phyloP scores from a whole-genome alignment of 2,113 vertebrate genomes.

The Amphilophus citrinellus region DNA sequence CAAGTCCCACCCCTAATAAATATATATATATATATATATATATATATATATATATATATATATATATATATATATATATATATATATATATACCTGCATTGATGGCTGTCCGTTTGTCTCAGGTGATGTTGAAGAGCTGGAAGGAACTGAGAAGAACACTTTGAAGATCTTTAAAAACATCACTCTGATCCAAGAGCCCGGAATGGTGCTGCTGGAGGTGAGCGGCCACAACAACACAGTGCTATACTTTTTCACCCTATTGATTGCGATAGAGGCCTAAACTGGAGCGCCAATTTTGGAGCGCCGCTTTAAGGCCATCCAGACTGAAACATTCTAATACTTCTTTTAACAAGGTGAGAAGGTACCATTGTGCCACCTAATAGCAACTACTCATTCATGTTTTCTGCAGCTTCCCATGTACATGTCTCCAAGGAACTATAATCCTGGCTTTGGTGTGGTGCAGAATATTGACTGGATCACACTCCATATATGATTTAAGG shows the following conservation, averaged over 20 bases:
- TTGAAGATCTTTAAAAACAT: conserved; percentile 94
- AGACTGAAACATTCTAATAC: not conserved
- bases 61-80: too few species aligned
- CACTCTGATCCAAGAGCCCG: conserved; percentile 90
- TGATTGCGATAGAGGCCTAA: not conserved
- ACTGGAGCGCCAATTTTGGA: too few species aligned
- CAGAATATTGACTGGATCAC: conserved; percentile 7
- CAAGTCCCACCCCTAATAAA: too few species aligned
- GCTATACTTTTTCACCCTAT: not conserved
- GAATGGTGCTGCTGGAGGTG: conserved; percentile 95
- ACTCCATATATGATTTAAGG: not conserved
- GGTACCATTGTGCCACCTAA: not conserved
- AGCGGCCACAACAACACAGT: conserved; percentile 40
- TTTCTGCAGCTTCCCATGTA: not conserved
- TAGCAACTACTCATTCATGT: not conserved
- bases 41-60: too few species aligned
- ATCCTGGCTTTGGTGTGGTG: not conserved
- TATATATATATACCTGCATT: too few species aligned
- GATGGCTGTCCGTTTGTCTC: not conserved
- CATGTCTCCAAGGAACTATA: not conserved
- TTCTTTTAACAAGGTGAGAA: not conserved
- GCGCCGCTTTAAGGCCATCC: too few species aligned
- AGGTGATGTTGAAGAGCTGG: conserved; percentile 97
- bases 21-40: too few species aligned
- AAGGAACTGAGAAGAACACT: conserved; percentile 91